Conservation (phyloP, 2,888 invertebrate genomes). For the Allygus modestus region DNA sequence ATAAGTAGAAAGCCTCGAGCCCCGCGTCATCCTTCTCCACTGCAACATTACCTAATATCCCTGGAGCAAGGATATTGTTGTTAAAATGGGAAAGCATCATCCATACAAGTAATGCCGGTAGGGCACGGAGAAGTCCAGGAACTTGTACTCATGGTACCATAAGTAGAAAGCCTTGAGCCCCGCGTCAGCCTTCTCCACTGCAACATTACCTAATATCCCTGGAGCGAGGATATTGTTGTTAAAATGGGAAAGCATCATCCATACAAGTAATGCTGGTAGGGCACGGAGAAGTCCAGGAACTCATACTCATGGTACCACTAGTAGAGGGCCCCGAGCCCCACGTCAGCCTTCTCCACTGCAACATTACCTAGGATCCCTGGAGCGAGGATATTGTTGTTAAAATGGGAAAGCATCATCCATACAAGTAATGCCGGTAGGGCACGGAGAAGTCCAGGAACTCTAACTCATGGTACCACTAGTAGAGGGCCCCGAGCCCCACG, state of each 20-base stretch:
- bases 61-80: constrained; percentile 52
- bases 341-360: constrained; percentile 79
- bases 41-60: constrained; percentile 79
- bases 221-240: neutral
- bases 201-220: constrained; percentile 79
- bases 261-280: constrained; percentile 83
- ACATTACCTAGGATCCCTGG: constrained; percentile 79
- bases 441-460: too few relatives aligned
- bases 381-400: neutral
- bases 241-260: too few relatives aligned
- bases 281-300: constrained; percentile 80
- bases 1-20: constrained; percentile 79
- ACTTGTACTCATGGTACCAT: constrained; percentile 80
- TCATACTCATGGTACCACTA: constrained; percentile 81
- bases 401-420: too few relatives aligned
- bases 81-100: too few relatives aligned
- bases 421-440: too few relatives aligned
- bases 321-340: constrained; percentile 79
- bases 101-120: constrained; percentile 83
- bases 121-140: constrained; percentile 80
- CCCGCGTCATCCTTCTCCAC: constrained; percentile 81
- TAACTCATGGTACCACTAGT: too few relatives aligned
- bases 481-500: too few relatives aligned
- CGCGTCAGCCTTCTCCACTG: constrained; percentile 80
- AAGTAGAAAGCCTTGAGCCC: constrained; percentile 79